These are phyloP conservation scores for Eciton burchellii DNA, from an alignment of 1,140 invertebrate species.

Conservation along the genomic window DNA sequence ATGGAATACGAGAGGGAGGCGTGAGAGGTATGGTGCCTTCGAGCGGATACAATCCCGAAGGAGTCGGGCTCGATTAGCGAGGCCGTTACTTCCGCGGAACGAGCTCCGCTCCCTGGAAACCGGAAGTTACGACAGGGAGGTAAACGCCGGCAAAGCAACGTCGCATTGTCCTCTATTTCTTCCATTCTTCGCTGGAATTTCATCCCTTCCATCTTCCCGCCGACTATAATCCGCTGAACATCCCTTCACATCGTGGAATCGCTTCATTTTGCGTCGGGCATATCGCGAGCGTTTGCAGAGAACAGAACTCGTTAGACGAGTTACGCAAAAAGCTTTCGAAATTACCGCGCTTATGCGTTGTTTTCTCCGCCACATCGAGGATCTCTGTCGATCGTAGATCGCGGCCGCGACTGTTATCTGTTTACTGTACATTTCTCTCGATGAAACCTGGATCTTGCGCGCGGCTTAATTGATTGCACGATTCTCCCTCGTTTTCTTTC, in stretches of 20 bases:
- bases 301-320: background rate
- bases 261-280: slow-evolving; percentile 14
- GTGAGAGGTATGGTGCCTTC: slow-evolving; percentile 46
- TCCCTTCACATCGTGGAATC: background rate
- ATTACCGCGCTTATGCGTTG: background rate
- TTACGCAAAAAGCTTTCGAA: background rate
- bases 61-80: slow-evolving; percentile 71
- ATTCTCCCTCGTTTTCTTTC: background rate
- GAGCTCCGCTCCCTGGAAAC: slow-evolving; percentile 66
- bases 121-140: slow-evolving; percentile 69
- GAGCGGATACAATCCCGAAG: slow-evolving; percentile 65
- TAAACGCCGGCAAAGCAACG: slow-evolving; percentile 37
- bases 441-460: too few relatives aligned
- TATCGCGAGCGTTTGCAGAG: background rate
- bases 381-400: too few relatives aligned
- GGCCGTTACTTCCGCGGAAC: slow-evolving; percentile 70
- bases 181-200: slow-evolving; percentile 32
- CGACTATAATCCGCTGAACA: slow-evolving; percentile 27
- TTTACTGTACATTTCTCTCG: background rate
- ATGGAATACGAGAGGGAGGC: background rate
- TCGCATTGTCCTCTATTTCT: slow-evolving; percentile 12
- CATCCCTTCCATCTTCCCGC: slow-evolving; percentile 12
- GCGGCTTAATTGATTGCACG: background rate
- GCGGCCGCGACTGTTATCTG: too few relatives aligned
- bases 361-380: background rate